These are phyloP conservation scores for Andrena flavipes DNA, from an alignment of 2,888 invertebrate genomes.

Conservation along the genomic window DNA sequence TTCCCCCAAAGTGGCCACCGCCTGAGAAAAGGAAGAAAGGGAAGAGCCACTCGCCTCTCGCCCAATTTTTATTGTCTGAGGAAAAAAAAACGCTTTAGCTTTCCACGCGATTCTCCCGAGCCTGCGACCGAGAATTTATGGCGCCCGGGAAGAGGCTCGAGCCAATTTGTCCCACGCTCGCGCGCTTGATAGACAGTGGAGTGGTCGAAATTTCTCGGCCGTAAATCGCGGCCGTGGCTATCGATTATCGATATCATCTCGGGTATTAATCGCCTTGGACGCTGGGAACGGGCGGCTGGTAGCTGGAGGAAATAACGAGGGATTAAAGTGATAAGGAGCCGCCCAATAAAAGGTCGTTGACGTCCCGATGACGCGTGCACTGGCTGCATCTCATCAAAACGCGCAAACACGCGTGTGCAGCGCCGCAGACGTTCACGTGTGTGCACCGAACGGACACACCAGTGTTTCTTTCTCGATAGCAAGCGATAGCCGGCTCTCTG, in stretches of 20 bases:
- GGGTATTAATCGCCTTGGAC: conserved; percentile 31
- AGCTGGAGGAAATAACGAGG: conserved; percentile 73
- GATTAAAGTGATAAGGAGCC: conserved; percentile 77
- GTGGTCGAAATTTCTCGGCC: conserved; percentile 35
- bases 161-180: conserved; percentile 18
- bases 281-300: conserved; percentile 9
- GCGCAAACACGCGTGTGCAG: conserved; percentile 38
- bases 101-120: conserved; percentile 10
- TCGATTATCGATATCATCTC: conserved; percentile 44
- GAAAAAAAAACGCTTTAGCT: conserved; percentile 20
- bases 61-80: conserved; percentile 20
- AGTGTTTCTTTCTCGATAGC: neutral
- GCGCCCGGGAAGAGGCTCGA: neutral
- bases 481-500: neutral
- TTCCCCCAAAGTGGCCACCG: conserved; percentile 46
- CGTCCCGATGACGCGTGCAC: conserved; percentile 68
- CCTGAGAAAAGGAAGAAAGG: conserved; percentile 6
- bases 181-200: neutral
- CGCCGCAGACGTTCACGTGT: conserved; percentile 14
- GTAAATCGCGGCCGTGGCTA: conserved; percentile 22
- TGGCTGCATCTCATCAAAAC: conserved; percentile 55
- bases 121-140: conserved; percentile 11
- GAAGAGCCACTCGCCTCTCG: conserved; percentile 24
- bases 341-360: conserved; percentile 77
- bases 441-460: neutral